Percentiles rank a stretch among this genome's conserved stretches.
phyloP scores from a whole-genome alignment of 2,113 vertebrate genomes.

The Phrynosoma blainvillii region DNA sequence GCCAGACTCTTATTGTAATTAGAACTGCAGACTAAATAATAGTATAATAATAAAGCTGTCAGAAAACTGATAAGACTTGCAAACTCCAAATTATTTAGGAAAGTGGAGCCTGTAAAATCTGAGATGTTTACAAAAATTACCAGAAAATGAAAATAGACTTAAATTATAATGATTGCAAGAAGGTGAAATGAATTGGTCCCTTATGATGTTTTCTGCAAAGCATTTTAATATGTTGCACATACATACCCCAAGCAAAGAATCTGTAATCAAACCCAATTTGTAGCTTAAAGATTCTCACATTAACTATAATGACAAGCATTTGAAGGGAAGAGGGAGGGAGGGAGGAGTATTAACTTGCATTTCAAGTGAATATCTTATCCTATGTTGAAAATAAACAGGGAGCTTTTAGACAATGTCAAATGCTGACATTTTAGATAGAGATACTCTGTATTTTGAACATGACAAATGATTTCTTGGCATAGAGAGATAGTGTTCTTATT shows the following conservation, averaged over 20 bases:
- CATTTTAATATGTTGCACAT: background rate
- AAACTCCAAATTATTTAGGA: slow-evolving; percentile 10
- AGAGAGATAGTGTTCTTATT: slow-evolving; percentile 44
- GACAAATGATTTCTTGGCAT: slow-evolving; percentile 38
- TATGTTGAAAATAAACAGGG: background rate
- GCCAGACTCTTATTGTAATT: slow-evolving; percentile 23
- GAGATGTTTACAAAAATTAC: slow-evolving; percentile 5
- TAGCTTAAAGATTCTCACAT: slow-evolving; percentile 15
- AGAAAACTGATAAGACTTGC: slow-evolving; percentile 29
- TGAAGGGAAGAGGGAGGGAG: background rate
- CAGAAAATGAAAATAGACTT: slow-evolving; percentile 22
- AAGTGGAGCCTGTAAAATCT: background rate
- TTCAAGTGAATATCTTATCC: slow-evolving; percentile 36
- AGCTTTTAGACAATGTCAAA: slow-evolving; percentile 24
- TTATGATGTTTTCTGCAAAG: slow-evolving; percentile 1
- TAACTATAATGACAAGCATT: slow-evolving; percentile 17
- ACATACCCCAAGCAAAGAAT: background rate
- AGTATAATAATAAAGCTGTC: slow-evolving; percentile 2
- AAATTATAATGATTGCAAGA: background rate
- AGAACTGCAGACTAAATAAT: background rate
- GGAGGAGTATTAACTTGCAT: background rate
- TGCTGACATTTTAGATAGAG: slow-evolving; percentile 31
- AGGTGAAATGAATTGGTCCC: slow-evolving; percentile 1
- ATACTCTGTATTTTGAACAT: slow-evolving; percentile 41
- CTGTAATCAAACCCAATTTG: slow-evolving; percentile 15